Evolutionary conservation across 2,113 vertebrate species (phyloP), one percentile per base, ranked within the genome.

Genomic region (Lophotis ruficrista): DNA sequence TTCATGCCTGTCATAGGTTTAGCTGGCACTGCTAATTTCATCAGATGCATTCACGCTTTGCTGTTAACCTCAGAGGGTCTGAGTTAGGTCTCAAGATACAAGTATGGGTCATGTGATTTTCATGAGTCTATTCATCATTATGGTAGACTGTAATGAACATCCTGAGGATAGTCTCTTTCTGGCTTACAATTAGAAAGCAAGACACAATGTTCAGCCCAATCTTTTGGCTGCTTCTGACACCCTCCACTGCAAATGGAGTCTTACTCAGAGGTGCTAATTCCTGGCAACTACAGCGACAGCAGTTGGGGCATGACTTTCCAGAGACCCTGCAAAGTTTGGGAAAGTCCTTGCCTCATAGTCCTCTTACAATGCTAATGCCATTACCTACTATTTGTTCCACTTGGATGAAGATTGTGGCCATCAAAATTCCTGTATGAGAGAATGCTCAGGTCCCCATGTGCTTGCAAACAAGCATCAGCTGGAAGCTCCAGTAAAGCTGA

Each of bases 41-140:
- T 24, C 16, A 53, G 57, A 23, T 41, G 35, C 1, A 0, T 38
- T 68, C 45, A 3, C 1, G 2, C 12, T 53, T 61, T 83, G 28
- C 37, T 53, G 2, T 43, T 48, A 69, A 48, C n/a, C n/a, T 79
- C 25, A n/a, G 20, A 19, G 16, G 4, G 31, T 24, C 50, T 75
- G 28, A 18, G 38, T 31, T 14, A 27, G 23, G 12, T 25, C 15
- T 73, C 18, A 56, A 33, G 35, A 33, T 47, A 64, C 30, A 41
- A 7, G 9, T 18, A 18, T 69, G 33, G 3, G 4, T 68, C 43
- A 30, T 27, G 4, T 18, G 11, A 65, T 76, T 77, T 38, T 2
- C 12, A 7, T 21, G n/a, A 57, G 31, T 58, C 37, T 38, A 14
- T 25, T 58, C 13, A 43, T 10, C 23, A 7, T 53, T 70, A 23